Evolutionary conservation across 2,797 vertebrate species (phyloP).

Genomic region (Falco naumanni): DNA sequence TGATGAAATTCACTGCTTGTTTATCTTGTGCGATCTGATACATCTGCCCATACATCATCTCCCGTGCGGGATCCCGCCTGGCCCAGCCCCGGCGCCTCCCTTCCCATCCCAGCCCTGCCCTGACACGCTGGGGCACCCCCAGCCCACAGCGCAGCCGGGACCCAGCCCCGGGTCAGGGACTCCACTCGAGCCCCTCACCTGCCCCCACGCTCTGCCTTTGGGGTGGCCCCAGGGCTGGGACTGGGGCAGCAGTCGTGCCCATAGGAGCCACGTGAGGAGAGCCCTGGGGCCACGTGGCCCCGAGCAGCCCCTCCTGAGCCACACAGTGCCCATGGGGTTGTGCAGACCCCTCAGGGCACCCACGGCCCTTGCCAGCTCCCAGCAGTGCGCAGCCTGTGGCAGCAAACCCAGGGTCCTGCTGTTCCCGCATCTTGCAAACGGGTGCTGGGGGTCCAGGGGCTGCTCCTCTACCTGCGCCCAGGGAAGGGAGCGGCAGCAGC

Average conservation of each 20-base stretch:
- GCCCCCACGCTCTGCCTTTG: accelerated
- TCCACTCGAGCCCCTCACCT: accelerated
- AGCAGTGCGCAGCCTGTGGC: neutral
- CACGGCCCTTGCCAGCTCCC: neutral
- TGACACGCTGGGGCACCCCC: accelerated
- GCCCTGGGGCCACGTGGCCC: neutral
- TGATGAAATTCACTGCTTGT: constrained; percentile 98
- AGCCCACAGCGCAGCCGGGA: neutral
- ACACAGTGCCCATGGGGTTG: accelerated
- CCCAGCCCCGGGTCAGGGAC: accelerated
- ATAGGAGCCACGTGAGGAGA: accelerated
- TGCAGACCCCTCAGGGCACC: too few species aligned
- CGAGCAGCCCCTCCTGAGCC: neutral
- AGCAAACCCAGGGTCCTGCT: neutral
- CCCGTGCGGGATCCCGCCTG: constrained; percentile 61
- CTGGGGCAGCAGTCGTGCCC: accelerated
- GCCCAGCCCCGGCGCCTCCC: constrained; percentile 52
- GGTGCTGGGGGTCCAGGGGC: neutral
- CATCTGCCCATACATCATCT: constrained; percentile 85
- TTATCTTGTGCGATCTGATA: constrained; percentile 98
- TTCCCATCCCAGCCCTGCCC: neutral
- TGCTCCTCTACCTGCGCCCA: neutral
- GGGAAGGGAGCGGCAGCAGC: neutral
- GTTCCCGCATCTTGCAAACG: accelerated
- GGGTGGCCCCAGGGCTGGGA: accelerated